Percentiles rank a stretch among this genome's conserved stretches.
Evolutionary conservation across 2,113 vertebrate genomes (phyloP).

Genomic region (Notarius lentiginosus): DNA sequence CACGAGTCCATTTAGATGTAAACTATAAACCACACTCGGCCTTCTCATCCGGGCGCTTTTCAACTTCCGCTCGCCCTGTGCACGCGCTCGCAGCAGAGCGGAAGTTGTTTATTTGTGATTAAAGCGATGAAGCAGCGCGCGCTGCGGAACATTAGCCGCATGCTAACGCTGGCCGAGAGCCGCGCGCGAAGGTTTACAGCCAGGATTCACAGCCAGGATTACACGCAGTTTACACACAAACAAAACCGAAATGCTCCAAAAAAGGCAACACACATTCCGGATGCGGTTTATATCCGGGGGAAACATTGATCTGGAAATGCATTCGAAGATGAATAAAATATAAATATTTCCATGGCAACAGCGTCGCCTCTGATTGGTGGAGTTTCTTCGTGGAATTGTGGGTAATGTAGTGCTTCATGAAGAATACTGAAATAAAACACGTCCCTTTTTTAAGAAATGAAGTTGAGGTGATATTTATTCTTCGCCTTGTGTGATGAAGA

Average conservation of each 20-base stretch:
- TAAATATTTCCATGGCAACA: not conserved
- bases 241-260: not conserved
- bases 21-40: not conserved
- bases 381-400: not conserved
- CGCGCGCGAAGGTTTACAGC: not conserved
- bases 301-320: not conserved
- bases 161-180: not conserved
- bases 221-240: too few species aligned
- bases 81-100: too few species aligned
- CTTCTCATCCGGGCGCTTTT: not conserved
- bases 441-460: not conserved
- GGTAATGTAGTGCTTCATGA: not conserved
- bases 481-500: not conserved
- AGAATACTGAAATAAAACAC: not conserved
- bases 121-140: fast-evolving
- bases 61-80: too few species aligned
- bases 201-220: too few species aligned
- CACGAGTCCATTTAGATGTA: too few species aligned
- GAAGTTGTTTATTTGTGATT: not conserved
- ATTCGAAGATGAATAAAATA: not conserved
- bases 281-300: not conserved
- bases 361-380: not conserved
- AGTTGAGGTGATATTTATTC: not conserved
- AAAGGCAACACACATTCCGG: not conserved
- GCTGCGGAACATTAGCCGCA: not conserved